These are phyloP conservation scores for Theristus sp. DNA, from an alignment of 2,888 invertebrate genomes.

Conservation along the genomic window DNA sequence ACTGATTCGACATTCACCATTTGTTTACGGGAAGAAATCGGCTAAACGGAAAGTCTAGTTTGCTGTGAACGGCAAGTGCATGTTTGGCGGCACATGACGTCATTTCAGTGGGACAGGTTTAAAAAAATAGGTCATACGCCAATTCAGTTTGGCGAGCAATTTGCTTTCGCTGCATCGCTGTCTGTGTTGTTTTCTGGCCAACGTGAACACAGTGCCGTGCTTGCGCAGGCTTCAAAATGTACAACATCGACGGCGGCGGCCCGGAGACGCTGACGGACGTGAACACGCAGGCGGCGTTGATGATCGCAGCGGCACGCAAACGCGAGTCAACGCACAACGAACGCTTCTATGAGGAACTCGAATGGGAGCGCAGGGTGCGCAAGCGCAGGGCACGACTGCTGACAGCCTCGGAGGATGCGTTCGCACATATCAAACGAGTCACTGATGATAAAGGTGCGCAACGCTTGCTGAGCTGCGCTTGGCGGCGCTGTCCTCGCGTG, in stretches of 20 bases:
- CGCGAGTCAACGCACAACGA: conserved; percentile 67
- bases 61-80: too few relatives aligned
- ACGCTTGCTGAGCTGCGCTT: too few relatives aligned
- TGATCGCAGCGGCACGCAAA: conserved; percentile 58
- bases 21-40: too few relatives aligned
- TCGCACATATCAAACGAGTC: conserved; percentile 79
- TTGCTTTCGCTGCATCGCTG: too few relatives aligned
- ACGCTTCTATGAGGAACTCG: conserved; percentile 89
- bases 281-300: conserved; percentile 48
- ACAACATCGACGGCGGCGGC: conserved; percentile 62
- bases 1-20: too few relatives aligned
- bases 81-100: too few relatives aligned
- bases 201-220: background rate
- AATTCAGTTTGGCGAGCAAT: too few relatives aligned
- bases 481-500: too few relatives aligned
- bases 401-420: conserved; percentile 88
- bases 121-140: too few relatives aligned
- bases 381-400: conserved; percentile 73
- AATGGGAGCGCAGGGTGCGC: conserved; percentile 63
- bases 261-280: conserved; percentile 31
- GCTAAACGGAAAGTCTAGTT: too few relatives aligned
- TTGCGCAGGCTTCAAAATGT: conserved; percentile 57
- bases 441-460: background rate
- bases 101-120: too few relatives aligned
- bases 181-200: background rate